Conservation (phyloP, 2,888 invertebrate genomes). For the Tigriopus californicus region DNA sequence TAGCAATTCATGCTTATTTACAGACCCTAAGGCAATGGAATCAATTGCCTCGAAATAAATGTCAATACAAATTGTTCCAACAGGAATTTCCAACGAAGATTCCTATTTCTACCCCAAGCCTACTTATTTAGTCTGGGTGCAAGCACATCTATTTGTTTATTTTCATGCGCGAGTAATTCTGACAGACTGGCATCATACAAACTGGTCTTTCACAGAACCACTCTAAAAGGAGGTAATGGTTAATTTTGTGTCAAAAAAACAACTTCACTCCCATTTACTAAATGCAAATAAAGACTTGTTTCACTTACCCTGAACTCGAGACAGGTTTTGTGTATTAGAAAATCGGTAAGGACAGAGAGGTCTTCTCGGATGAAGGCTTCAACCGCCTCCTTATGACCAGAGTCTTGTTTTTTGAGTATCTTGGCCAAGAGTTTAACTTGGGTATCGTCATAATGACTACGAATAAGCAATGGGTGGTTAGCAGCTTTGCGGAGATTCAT, state of each 20-base stretch:
- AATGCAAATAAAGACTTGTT: slow-evolving; percentile 49
- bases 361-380: slow-evolving; percentile 64
- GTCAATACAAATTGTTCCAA: too few relatives aligned
- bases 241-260: neutral
- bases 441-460: slow-evolving; percentile 48
- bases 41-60: too few relatives aligned
- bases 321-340: slow-evolving; percentile 65
- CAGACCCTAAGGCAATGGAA: too few relatives aligned
- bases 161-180: too few relatives aligned
- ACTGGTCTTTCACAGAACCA: neutral
- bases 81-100: too few relatives aligned
- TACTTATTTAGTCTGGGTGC: too few relatives aligned
- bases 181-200: too few relatives aligned
- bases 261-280: slow-evolving; percentile 30
- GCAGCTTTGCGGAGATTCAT: slow-evolving; percentile 84
- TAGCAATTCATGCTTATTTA: too few relatives aligned
- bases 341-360: slow-evolving; percentile 69
- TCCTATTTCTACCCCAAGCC: too few relatives aligned
- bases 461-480: slow-evolving; percentile 73
- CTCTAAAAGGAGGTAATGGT: neutral
- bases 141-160: too few relatives aligned
- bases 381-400: slow-evolving; percentile 18
- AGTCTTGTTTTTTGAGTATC: slow-evolving; percentile 17
- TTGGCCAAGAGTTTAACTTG: slow-evolving; percentile 38
- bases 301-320: slow-evolving; percentile 39